phyloP scores from a whole-genome alignment of 53 echinoderm and acorn worm genomes.

The Henricia sp. region DNA sequence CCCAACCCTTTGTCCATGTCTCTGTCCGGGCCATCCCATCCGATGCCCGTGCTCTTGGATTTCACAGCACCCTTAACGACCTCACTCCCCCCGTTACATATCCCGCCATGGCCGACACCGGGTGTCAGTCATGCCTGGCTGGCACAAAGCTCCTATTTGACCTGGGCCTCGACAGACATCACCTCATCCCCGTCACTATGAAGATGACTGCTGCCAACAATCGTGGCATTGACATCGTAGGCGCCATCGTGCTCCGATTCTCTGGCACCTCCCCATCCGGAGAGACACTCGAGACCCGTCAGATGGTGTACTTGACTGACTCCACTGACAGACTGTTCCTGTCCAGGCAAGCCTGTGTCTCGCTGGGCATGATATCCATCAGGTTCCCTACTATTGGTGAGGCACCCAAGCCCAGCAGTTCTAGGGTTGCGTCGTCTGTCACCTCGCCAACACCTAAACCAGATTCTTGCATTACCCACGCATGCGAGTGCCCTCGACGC shows the following conservation, averaged over 20 bases:
- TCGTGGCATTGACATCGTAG: slow-evolving; percentile 45
- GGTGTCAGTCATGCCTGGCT: slow-evolving; percentile 40
- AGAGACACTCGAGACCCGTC: slow-evolving; percentile 54
- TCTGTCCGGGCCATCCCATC: slow-evolving; percentile 10
- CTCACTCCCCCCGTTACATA: neutral
- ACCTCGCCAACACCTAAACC: neutral
- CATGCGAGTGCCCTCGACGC: slow-evolving; percentile 59
- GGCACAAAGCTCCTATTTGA: slow-evolving; percentile 34
- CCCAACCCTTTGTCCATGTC: slow-evolving; percentile 53
- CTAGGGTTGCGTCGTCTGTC: neutral
- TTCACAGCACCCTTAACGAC: slow-evolving; percentile 8
- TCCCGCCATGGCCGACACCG: slow-evolving; percentile 72
- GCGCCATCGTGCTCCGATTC: slow-evolving; percentile 30
- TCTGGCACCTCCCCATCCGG: slow-evolving; percentile 41
- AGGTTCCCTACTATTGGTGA: slow-evolving; percentile 64
- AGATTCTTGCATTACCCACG: neutral
- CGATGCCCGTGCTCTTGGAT: slow-evolving; percentile 52
- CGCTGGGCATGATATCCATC: slow-evolving; percentile 59
- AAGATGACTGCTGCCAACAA: slow-evolving; percentile 69
- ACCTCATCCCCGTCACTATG: slow-evolving; percentile 71
- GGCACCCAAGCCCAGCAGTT: neutral
- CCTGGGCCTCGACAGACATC: slow-evolving; percentile 35
- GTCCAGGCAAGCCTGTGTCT: slow-evolving; percentile 52
- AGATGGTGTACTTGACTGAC: slow-evolving; percentile 63
- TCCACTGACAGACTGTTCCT: slow-evolving; percentile 52